Evolutionary conservation across 1,140 invertebrate genomes (phyloP), one percentile per base, ranked within the genome.

Genomic region (Chironomus striatipennis): DNA sequence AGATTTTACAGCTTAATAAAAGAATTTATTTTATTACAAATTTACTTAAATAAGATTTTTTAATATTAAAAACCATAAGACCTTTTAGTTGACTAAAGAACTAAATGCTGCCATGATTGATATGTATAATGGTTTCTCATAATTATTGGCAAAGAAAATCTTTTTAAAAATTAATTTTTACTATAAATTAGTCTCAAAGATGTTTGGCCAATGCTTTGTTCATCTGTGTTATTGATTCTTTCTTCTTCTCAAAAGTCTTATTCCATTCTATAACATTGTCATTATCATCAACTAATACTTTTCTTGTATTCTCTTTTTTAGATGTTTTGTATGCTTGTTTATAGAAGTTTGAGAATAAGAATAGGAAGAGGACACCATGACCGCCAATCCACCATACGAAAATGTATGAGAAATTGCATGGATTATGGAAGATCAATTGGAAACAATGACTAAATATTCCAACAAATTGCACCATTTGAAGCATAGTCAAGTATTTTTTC

Each of bases 401-500:
- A 1, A 85, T 85, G 74, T 85, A 88, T 0, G 91, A 91, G 78
- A 91, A 93, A 77, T 91, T 85, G 84, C 92, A 94, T 9, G 65
- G 65, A 34, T 93, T 90, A 77, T 90, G 88, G 82, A 93, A 92
- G 18, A 93, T 80, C 5, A 93, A 81, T 80, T 94, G 91, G 83
- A 90, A 88, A 6, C 90, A 88, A 79, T 94, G 92, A 2, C 90
- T 78, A 80, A 90, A 87, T 0, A 93, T 89, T 0, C 88, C 75
- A 1, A 93, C 80, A 78, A 94, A 94, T 80, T 94, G 92, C 4
- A 92, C 85, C 88, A 96, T 88, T 81, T 96, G 93, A 74, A 95
- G 80, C 0, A 86, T 84, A 0, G 94, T 96, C 34, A 96, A 83
- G 79, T 96, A 94, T 78, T 89, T 93, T 84, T 96, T 96, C 93